phyloP scores from a whole-genome alignment of 2,113 vertebrate species.

The Thomomys bottae region DNA sequence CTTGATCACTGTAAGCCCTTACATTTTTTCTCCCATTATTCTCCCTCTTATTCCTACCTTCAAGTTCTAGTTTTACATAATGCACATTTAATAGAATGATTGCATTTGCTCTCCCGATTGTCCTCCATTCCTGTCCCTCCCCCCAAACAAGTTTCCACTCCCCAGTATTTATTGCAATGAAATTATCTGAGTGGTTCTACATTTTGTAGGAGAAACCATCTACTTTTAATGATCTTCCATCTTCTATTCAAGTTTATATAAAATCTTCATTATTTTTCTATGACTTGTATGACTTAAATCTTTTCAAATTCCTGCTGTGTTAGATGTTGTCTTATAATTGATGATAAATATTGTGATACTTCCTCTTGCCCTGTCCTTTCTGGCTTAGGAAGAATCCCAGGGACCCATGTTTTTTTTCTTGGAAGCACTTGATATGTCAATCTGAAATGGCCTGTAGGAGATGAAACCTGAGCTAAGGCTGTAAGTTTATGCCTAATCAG shows the following conservation, averaged over 20 bases:
- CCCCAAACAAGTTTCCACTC: no score
- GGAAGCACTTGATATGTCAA: background rate
- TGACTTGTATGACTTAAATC: background rate
- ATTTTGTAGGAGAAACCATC: slow-evolving; percentile 22
- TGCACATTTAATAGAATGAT: no score
- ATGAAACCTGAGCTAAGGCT: background rate
- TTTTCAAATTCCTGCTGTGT: slow-evolving; percentile 8
- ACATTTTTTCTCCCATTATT: no score
- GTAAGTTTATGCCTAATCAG: background rate
- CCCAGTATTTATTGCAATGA: no score
- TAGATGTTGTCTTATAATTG: background rate
- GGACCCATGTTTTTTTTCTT: background rate
- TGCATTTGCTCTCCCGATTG: no score
- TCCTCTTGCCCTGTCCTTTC: background rate
- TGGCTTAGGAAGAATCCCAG: background rate
- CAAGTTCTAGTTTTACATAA: no score
- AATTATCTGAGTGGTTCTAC: background rate
- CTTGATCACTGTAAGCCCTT: no score
- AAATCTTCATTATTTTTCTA: background rate
- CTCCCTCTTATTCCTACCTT: no score
- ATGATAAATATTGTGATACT: background rate
- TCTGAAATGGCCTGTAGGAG: background rate
- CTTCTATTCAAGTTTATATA: background rate
- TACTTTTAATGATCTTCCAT: background rate
- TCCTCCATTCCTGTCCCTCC: no score